Evolutionary conservation across 1,140 invertebrate genomes (phyloP).

Genomic region (Heliconius nattereri): DNA sequence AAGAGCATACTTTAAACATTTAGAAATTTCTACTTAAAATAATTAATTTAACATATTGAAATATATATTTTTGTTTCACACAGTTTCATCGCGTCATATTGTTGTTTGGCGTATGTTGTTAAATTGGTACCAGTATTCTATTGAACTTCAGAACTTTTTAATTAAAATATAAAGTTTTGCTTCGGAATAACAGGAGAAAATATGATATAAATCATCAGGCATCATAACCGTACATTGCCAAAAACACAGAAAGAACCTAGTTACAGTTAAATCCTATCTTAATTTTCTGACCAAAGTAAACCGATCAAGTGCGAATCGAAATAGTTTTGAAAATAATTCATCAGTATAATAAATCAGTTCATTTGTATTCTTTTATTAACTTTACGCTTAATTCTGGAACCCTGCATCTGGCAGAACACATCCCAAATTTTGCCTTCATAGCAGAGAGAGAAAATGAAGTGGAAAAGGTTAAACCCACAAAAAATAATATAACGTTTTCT

Average conservation of each 20-base stretch:
- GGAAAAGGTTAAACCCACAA: not conserved
- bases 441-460: not conserved
- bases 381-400: no score
- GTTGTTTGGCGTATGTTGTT: not conserved
- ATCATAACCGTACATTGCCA: not conserved
- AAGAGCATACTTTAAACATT: no score
- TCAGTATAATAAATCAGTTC: no score
- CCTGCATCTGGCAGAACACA: no score
- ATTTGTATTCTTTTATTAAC: no score
- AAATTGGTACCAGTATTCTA: not conserved
- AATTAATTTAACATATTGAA: not conserved
- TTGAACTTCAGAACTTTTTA: not conserved
- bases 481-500: not conserved
- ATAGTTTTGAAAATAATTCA: no score
- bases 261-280: no score
- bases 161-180: conserved; percentile 1
- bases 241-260: not conserved
- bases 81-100: not conserved
- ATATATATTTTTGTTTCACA: conserved; percentile 16
- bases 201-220: not conserved
- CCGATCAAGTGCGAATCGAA: no score
- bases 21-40: no score
- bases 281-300: no score
- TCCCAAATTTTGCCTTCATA: no score
- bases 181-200: not conserved